Conservation (phyloP, 2,797 vertebrate species). For the Nannoperca obscura region DNA sequence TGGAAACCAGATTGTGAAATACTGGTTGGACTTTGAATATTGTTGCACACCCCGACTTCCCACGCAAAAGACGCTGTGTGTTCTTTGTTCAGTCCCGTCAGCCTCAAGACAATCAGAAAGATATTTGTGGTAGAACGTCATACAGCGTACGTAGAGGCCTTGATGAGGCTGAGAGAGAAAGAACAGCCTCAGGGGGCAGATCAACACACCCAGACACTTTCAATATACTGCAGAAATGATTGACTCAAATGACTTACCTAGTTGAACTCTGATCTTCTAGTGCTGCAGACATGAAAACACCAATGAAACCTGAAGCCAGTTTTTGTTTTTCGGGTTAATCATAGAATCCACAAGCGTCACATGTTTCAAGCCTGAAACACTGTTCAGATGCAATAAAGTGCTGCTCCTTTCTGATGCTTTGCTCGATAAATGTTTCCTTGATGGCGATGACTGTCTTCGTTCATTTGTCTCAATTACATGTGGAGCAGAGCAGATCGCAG, state of each 20-base stretch:
- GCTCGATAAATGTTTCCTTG: not conserved
- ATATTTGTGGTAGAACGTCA: not conserved
- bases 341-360: not conserved
- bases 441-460: not conserved
- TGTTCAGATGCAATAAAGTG: not conserved
- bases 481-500: not conserved
- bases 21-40: not conserved
- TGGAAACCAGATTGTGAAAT: constrained; percentile 17
- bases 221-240: constrained; percentile 15
- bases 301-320: constrained; percentile 8
- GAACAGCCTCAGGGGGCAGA: constrained; percentile 14
- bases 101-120: not conserved
- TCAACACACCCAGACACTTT: constrained; percentile 44
- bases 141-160: not conserved
- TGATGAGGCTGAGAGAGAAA: constrained; percentile 7
- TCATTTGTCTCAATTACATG: not conserved
- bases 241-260: constrained; percentile 1
- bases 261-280: constrained; percentile 1
- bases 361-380: not conserved
- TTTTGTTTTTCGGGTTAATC: constrained; percentile 10
- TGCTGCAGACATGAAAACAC: not conserved
- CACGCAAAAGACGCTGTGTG: not conserved
- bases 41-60: not conserved
- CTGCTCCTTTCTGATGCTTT: not conserved
- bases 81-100: not conserved